Evolutionary conservation across 2,888 invertebrate species (phyloP), one percentile per base, ranked within the genome.

Genomic region (Bombylius major): DNA sequence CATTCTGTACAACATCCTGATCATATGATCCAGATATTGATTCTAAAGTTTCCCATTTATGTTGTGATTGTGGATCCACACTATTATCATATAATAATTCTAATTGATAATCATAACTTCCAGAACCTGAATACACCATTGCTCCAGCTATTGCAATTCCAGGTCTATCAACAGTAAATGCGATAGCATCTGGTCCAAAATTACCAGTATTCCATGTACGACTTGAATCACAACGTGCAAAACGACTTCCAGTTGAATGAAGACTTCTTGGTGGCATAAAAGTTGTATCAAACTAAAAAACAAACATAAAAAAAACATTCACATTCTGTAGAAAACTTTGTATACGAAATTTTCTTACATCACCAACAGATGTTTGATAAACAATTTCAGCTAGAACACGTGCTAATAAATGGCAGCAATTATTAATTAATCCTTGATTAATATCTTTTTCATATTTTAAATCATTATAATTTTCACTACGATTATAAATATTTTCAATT

Each of bases 161-260:
- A 0, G 88, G 79, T 31, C 88, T 80, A 76, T 98, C 96, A 11
- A 97, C 95, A 44, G 87, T 86, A 68, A 97, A 94, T 66, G 91
- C 91, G 65, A 99, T 89, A 1, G 96, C 96, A 75, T 99, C 98
- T 0, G 96, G 93, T 11, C 93, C 93, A 39, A 96, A 96, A 70
- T 93, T 94, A 5, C 96, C 94, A 0, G 96, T 94, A 71, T 97
- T 96, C 98, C 98, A 98, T 1, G 90, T 89, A 49, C 93, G 83
- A 51, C 87, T 86, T 62, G 88, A 85, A 70, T 94, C 95, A 49
- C 89, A 87, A 51, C 93, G 83, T 47, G 91, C 88, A 72, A 97
- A 98, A 34, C 97, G 81, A 44, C 89, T 88, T 0, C 93, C 91
- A 0, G 95, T 94, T 49, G 87, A 82, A 61, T 91, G 83, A 62